Conservation (phyloP, 37 sponge, comb jelly and placozoan genomes). For the Spongilla lacustris region DNA sequence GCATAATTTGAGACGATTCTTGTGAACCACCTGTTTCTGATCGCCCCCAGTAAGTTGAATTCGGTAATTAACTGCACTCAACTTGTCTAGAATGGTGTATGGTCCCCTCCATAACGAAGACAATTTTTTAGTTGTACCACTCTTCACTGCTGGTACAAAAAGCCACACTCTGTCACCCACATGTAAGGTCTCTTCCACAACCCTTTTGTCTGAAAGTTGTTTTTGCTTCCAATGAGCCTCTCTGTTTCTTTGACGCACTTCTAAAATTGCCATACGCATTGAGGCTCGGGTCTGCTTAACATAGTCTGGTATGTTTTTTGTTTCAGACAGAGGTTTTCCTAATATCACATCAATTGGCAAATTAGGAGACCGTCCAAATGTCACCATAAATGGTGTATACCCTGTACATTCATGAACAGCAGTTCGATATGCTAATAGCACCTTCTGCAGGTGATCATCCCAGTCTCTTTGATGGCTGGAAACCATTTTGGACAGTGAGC, state of each 20-base stretch:
- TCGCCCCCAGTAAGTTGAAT: conserved; percentile 1
- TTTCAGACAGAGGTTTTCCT: not conserved
- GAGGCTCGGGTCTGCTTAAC: conserved; percentile 6
- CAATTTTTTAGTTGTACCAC: conserved; percentile 22
- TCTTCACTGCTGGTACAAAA: conserved; percentile 33
- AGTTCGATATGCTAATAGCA: conserved; percentile 18
- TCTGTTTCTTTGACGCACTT: not conserved
- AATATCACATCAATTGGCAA: conserved; percentile 29
- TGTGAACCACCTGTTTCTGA: too few species aligned
- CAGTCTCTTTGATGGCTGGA: conserved; percentile 37
- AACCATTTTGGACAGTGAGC: conserved; percentile 33
- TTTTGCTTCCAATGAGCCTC: not conserved
- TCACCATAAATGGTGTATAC: conserved; percentile 14
- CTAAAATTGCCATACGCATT: not conserved
- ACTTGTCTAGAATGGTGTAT: conserved; percentile 21
- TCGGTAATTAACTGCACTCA: conserved; percentile 1
- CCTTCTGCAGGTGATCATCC: conserved; percentile 34
- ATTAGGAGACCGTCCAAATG: conserved; percentile 32
- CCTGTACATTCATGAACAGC: conserved; percentile 27
- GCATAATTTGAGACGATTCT: too few species aligned
- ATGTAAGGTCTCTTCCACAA: not conserved
- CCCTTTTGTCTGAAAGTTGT: conserved; percentile 6
- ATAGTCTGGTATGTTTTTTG: conserved; percentile 5
- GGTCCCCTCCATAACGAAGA: conserved; percentile 15
- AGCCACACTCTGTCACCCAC: conserved; percentile 32